These are phyloP conservation scores for Ailuropoda melanoleuca DNA, from an alignment of 2,113 vertebrate genomes.

Conservation along the genomic window DNA sequence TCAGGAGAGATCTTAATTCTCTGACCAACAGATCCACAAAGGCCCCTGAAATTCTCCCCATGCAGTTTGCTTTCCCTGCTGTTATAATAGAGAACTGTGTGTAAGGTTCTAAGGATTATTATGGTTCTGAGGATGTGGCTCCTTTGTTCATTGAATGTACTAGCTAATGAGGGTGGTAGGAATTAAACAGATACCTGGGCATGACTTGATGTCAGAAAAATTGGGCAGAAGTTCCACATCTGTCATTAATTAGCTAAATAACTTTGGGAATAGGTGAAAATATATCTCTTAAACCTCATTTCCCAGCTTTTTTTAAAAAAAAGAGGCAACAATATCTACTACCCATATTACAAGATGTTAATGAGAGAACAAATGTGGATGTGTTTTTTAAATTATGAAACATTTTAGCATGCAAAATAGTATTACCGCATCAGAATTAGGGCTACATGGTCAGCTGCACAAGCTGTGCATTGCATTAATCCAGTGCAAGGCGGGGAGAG, in stretches of 20 bases:
- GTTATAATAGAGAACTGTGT: not conserved
- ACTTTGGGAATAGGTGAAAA: not conserved
- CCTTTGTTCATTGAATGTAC: not conserved
- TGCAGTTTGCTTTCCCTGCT: not conserved
- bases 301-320: not conserved
- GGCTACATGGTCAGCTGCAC: not conserved
- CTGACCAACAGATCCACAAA: not conserved
- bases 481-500: rapidly evolving
- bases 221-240: not conserved
- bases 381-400: not conserved
- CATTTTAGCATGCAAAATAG: not conserved
- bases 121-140: no score
- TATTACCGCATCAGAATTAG: not conserved
- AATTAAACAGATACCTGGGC: not conserved
- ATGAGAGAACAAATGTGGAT: not conserved
- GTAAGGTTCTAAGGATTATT: not conserved
- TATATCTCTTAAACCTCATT: not conserved
- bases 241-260: not conserved
- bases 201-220: not conserved
- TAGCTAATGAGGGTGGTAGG: not conserved
- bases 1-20: not conserved
- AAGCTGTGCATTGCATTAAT: not conserved
- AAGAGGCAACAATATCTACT: not conserved
- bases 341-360: not conserved
- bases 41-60: not conserved